Base-by-base conservation (phyloP, 30 jellyfish, hydroid and myxozoan genomes). In the Turritopsis dohrnii region DNA sequence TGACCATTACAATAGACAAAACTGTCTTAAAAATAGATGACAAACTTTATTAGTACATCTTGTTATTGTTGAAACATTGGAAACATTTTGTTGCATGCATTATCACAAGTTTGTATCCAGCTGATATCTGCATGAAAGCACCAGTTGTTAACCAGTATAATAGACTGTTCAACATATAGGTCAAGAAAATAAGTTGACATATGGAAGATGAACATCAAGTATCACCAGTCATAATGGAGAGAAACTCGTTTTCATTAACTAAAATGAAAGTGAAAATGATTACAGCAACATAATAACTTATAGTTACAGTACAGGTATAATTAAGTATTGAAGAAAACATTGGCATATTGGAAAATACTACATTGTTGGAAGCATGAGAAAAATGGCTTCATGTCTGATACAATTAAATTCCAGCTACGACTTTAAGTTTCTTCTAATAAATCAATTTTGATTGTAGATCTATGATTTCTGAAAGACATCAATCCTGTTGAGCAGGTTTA, bases 161-260 rank as follows among this genome's bases (percentile, higher is more conserved):
- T 5, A 41, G 13, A 13, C 13, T 41, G 60, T 41, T 41, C n/a
- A n/a, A n/a, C n/a, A n/a, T n/a, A n/a, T n/a, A 41, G 13, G 60
- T 41, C 60, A 41, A 41, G 13, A 41, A 41, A 41, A 41, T 41
- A 41, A 41, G 13, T 41, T 41, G 60, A 41, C 60, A 41, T 41
- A 41, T 41, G 13, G 9, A 41, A 13, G 60, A 41, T 3, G 77
- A 1, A 16, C 22, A 29, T 85, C 88, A 92, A 53, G 97, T 92
- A 81, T 92, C 97, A 26, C 97, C 97, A 21, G 97, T 92, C 97
- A 92, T 92, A 13, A 92, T 92, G 21, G 97, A 94, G 29, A 92
- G 85, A 88, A 92, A 92, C 60, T 92, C 97, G 30, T 88, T 92
- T 71, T 84, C 95, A 81, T 92, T 92, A 26, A 92, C 97, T 92